Conservation (phyloP, 2,113 vertebrate species). For the Etheostoma cragini region DNA sequence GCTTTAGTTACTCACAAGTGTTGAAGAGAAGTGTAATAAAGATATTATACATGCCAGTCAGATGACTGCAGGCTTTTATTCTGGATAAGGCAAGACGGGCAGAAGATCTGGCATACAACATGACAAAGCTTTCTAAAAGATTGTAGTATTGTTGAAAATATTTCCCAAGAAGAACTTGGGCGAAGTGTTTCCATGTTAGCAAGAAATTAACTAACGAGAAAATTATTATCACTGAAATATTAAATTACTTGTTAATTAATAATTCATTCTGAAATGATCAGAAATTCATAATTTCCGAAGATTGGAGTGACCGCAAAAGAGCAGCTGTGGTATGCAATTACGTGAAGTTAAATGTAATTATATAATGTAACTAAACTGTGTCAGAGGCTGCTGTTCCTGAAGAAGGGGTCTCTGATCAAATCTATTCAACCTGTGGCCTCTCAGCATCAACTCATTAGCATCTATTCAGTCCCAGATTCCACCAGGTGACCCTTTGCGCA, state of each 20-base stretch:
- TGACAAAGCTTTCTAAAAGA: not conserved
- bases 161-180: not conserved
- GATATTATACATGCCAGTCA: not conserved
- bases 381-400: not conserved
- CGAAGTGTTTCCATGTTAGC: no score
- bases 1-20: not conserved
- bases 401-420: not conserved
- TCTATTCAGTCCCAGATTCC: constrained; percentile 47
- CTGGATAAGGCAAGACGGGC: not conserved
- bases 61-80: not conserved
- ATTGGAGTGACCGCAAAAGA: no score
- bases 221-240: not conserved
- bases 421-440: constrained; percentile 16
- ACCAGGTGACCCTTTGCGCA: not conserved
- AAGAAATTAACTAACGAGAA: not conserved
- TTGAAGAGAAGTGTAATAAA: not conserved
- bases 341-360: not conserved
- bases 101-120: not conserved
- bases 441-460: constrained; percentile 43
- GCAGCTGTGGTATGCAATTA: not conserved
- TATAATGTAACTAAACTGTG: not conserved
- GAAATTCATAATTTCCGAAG: no score
- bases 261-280: not conserved
- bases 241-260: not conserved
- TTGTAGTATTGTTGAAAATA: not conserved